Evolutionary conservation across 2,888 invertebrate species (phyloP), one percentile per base, ranked within the genome.

Genomic region (Choristoneura rosaceana): DNA sequence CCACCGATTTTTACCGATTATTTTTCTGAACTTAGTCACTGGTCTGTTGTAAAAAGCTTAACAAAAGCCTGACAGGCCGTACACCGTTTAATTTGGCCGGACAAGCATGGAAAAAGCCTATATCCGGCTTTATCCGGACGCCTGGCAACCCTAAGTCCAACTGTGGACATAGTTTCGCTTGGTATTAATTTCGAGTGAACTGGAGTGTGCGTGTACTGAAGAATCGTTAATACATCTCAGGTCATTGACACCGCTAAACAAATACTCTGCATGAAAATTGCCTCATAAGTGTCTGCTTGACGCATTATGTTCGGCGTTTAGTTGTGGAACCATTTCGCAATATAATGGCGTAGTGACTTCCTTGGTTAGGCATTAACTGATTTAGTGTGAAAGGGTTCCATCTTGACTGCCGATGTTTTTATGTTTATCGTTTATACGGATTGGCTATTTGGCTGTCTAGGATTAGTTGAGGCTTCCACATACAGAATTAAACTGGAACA

Each of bases 231-330:
- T 63, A 70, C 17, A 65, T 67, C 60, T 15, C 17, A 34, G 73
- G 69, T 73, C 73, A 59, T 64, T 73, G 68, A 41, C 73, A 59
- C 47, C 59, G 14, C 68, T 64, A 55, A 41, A 69, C 58, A 73
- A 73, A 73, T 69, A 73, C 69, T 59, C 64, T 63, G 50, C 61
- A 34, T 73, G 71, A 59, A 64, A 69, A 73, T 73, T 69, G 69
- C 59, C 68, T 64, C 52, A 15, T 45, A 60, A 55, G 52, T 17
- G 14, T 33, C 17, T 25, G 15, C 58, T 43, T 38, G 17, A 8
- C 17, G 61, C 25, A 25, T 7, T 17, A 12, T 52, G 50, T 8
- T 52, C 15, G 25, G 25, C 25, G 33, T 12, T 33, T 33, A 33
- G 5, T 47, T 52, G 8, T 52, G 15, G 52, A 5, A 52, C 52